Evolutionary conservation across 2,888 invertebrate genomes (phyloP), one percentile per base, ranked within the genome.

Genomic region (Harpalus rufipes): DNA sequence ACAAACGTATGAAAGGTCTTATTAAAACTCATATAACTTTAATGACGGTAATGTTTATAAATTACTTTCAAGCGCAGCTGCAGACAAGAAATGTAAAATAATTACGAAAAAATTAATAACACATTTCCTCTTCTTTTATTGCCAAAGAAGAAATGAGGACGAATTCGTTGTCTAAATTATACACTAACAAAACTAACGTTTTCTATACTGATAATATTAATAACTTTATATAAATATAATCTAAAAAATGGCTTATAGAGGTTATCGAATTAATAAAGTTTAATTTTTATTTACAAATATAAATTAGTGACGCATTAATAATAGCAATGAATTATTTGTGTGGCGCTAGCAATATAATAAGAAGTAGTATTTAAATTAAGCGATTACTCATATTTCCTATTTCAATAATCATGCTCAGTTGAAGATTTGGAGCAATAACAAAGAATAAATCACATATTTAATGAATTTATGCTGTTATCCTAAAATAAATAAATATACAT

Each of bases 1-100:
- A 68, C 68, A 68, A n/a, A 68, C n/a, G 32, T 32, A 32, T 68
- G 56, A 76, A 81, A 63, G 81, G 65, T 65, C 83, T 83, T 83
- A 83, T 83, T 74, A 82, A 83, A 83, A 83, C 74, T 83, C 76
- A 83, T 76, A 61, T 83, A 83, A 83, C 59, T 74, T 59, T 83
- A 83, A 83, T 83, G 72, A 76, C 83, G 41, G 83, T 76, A 83
- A 83, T 65, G 39, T 80, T 80, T 80, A 32, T 80, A 80, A 80
- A 80, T 80, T 82, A 82, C 58, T 61, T 72, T 74, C 63, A 65
- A 44, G 63, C 81, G 83, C 83, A 74, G 72, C 74, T 74, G 83
- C 68, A 74, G 10, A 83, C 74, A 16, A 41, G 63, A 76, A 74
- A 83, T 83, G 59, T 83, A 83, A 82, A 83, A 76, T 83, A 83